phyloP scores from a whole-genome alignment of 92 coral and sea anemone genomes.

The Palythoa grandiflora region DNA sequence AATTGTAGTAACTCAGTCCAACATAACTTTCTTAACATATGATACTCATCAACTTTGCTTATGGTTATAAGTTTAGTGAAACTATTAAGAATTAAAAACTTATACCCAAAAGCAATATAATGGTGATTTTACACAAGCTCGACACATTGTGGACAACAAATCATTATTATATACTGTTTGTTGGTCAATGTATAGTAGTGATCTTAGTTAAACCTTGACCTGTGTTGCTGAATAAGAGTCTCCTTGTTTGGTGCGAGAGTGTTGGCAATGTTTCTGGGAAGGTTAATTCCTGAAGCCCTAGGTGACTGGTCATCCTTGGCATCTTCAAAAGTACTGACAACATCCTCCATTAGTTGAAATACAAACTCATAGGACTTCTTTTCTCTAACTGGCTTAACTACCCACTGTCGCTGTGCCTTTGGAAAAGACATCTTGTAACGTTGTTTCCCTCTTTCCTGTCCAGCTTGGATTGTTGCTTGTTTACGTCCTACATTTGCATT shows the following conservation, averaged over 20 bases:
- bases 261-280: background rate
- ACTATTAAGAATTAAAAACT: too few species aligned
- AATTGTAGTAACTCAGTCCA: too few species aligned
- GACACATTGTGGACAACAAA: too few species aligned
- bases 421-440: background rate
- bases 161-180: too few species aligned
- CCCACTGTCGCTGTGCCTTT: background rate
- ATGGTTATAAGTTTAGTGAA: too few species aligned
- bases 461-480: slow-evolving; percentile 45
- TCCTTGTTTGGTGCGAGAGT: background rate
- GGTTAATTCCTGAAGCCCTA: background rate
- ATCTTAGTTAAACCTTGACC: background rate
- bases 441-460: background rate
- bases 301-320: background rate
- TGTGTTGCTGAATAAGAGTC: background rate
- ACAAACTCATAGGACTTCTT: background rate
- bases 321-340: background rate
- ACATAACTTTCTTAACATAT: background rate
- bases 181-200: background rate
- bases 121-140: too few species aligned
- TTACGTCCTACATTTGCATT: slow-evolving; percentile 55
- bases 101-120: too few species aligned
- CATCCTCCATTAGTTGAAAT: background rate
- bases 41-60: too few species aligned
- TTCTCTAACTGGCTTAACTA: background rate